phyloP scores from a whole-genome alignment of 1,140 invertebrate genomes.

The Cotesia chilonis region DNA sequence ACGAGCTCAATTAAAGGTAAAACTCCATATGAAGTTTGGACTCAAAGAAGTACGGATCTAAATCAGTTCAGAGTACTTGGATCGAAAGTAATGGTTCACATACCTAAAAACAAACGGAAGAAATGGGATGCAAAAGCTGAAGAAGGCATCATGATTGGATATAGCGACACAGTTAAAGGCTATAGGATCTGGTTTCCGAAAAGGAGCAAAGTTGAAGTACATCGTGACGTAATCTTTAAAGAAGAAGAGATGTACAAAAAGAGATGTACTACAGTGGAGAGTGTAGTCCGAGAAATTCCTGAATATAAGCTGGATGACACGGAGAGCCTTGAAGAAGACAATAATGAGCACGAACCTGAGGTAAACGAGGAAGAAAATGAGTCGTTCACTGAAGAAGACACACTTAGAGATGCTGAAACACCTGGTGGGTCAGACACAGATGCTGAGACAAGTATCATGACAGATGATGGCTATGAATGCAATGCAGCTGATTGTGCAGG shows the following conservation, averaged over 20 bases:
- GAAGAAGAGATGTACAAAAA: too few species aligned
- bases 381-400: too few species aligned
- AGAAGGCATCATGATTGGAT: conserved; percentile 50
- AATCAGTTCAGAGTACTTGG: conserved; percentile 55
- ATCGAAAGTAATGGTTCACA: conserved; percentile 43
- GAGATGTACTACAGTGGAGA: too few species aligned
- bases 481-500: too few species aligned
- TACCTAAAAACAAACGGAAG: conserved; percentile 45
- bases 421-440: not conserved
- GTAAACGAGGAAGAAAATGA: too few species aligned
- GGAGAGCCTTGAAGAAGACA: too few species aligned
- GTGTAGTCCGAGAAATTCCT: too few species aligned
- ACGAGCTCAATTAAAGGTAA: not conserved
- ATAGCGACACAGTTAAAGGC: conserved; percentile 47
- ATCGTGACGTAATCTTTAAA: not conserved
- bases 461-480: too few species aligned
- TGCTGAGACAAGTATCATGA: not conserved
- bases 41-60: conserved; percentile 42
- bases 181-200: conserved; percentile 41
- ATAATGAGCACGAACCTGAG: too few species aligned
- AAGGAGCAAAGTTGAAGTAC: not conserved
- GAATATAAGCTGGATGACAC: too few species aligned
- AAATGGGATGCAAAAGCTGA: conserved; percentile 48
- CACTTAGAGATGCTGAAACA: too few species aligned
- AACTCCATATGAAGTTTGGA: conserved; percentile 46